phyloP scores from a whole-genome alignment of 2,797 vertebrate genomes.

The Megalops cyprinoides region DNA sequence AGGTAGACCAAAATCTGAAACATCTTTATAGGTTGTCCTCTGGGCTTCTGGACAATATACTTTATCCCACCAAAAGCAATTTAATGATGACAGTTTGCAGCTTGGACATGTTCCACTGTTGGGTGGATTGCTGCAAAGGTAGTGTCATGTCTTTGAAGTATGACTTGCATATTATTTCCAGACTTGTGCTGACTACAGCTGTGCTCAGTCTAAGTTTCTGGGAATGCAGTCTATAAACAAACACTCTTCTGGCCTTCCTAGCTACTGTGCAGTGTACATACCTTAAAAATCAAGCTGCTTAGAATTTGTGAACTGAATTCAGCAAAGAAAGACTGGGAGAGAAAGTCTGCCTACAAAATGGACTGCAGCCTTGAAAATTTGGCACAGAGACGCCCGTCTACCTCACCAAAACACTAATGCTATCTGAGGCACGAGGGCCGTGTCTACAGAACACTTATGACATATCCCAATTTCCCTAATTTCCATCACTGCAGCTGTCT shows the following conservation, averaged over 20 bases:
- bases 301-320: background rate
- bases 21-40: background rate
- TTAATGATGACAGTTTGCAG: background rate
- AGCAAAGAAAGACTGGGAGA: background rate
- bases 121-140: background rate
- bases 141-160: background rate
- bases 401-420: background rate
- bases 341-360: background rate
- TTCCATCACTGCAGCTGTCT: background rate
- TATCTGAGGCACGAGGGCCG: background rate
- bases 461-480: background rate
- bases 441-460: background rate
- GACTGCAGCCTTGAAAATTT: background rate
- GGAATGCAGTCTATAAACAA: background rate
- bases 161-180: background rate
- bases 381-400: background rate
- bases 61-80: background rate
- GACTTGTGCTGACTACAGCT: background rate
- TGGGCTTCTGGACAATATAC: background rate
- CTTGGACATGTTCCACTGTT: background rate
- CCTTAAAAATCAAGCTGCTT: background rate
- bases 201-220: background rate
- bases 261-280: background rate
- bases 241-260: background rate
- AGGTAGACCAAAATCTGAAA: background rate